phyloP scores from a whole-genome alignment of 2,888 invertebrate genomes.

The Sinohyriopsis cumingii region DNA sequence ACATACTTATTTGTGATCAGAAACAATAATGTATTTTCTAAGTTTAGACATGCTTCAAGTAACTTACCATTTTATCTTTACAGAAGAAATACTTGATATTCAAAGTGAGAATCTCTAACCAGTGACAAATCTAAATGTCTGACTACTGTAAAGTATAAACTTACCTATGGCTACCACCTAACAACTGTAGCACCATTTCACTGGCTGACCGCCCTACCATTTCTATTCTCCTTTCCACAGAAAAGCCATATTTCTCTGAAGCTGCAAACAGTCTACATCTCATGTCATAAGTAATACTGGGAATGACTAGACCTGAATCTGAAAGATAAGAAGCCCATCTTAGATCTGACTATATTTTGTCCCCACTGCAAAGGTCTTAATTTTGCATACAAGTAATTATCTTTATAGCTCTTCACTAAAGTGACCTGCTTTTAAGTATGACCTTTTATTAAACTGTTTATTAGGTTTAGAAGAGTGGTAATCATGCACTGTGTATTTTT shows the following conservation, averaged over 20 bases:
- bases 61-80: not conserved
- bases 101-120: not conserved
- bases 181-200: slow-evolving; percentile 86
- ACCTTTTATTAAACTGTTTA: too few species aligned
- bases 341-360: too few species aligned
- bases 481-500: too few species aligned
- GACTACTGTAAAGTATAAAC: not conserved
- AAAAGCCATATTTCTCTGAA: slow-evolving; percentile 81
- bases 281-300: slow-evolving; percentile 80
- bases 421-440: too few species aligned
- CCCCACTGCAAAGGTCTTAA: too few species aligned
- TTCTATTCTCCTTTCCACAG: slow-evolving; percentile 80
- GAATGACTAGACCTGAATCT: slow-evolving; percentile 87
- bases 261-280: slow-evolving; percentile 81
- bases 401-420: too few species aligned
- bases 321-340: slow-evolving; percentile 32
- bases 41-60: not conserved
- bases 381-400: too few species aligned
- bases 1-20: too few species aligned
- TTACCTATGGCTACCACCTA: slow-evolving; percentile 85
- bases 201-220: slow-evolving; percentile 87
- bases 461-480: too few species aligned
- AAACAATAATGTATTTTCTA: too few species aligned
- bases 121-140: not conserved
- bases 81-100: not conserved